These are phyloP conservation scores for Zoroaster sp. DNA, from an alignment of 53 echinoderm and acorn worm species.

Conservation along the genomic window DNA sequence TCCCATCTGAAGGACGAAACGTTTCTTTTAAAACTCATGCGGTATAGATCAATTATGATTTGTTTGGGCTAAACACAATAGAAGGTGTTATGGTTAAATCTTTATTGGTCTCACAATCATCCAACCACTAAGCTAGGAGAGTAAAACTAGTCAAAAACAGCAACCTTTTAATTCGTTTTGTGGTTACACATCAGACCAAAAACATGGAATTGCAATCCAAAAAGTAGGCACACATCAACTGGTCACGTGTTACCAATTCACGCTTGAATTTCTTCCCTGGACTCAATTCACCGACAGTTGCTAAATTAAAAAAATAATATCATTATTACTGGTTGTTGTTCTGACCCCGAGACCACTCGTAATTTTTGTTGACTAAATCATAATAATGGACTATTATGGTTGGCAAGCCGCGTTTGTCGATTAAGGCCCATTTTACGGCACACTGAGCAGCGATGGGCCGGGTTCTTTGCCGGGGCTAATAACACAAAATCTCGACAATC, in stretches of 20 bases:
- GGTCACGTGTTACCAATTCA: background rate
- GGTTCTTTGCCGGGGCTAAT: slow-evolving; percentile 29
- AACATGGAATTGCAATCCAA: too few species aligned
- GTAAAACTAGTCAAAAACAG: too few species aligned
- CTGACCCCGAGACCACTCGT: slow-evolving; percentile 23
- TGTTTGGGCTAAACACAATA: too few species aligned
- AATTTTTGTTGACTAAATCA: slow-evolving; percentile 15
- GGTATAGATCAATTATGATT: too few species aligned
- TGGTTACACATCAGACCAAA: too few species aligned
- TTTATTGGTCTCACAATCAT: too few species aligned
- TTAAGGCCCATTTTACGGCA: slow-evolving; percentile 51
- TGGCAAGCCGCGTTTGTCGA: slow-evolving; percentile 1
- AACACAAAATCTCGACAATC: slow-evolving; percentile 26
- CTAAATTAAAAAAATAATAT: slow-evolving; percentile 20
- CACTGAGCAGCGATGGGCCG: slow-evolving; percentile 25
- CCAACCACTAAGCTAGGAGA: too few species aligned
- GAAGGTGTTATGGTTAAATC: too few species aligned
- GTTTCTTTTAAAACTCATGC: too few species aligned
- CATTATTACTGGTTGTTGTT: slow-evolving; percentile 17
- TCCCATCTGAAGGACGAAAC: too few species aligned
- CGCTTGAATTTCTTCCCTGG: background rate
- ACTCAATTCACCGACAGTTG: slow-evolving; percentile 1
- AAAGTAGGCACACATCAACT: too few species aligned
- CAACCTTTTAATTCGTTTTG: too few species aligned
- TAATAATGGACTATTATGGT: slow-evolving; percentile 17